Conservation (phyloP, 2,888 invertebrate genomes). For the Tortrix viridana region DNA sequence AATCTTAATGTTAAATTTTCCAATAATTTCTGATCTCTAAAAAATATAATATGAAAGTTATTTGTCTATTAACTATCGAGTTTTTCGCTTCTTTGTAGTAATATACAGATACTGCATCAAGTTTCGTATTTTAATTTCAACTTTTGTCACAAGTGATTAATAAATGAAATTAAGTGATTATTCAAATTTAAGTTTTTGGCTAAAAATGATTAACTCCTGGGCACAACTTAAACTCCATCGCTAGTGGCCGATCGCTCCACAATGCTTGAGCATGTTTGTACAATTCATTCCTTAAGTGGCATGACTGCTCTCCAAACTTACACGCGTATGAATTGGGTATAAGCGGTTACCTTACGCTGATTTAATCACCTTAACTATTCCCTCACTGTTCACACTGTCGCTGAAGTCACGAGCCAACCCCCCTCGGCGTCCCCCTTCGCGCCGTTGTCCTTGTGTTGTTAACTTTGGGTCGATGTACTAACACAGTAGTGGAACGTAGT, state of each 20-base stretch:
- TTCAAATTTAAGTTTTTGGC: constrained; percentile 43
- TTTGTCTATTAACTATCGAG: constrained; percentile 57
- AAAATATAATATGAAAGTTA: constrained; percentile 41
- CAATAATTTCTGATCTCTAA: background rate
- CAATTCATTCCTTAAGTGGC: constrained; percentile 73
- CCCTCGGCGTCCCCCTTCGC: constrained; percentile 70
- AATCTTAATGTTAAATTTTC: constrained; percentile 1
- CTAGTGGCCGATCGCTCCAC: constrained; percentile 77
- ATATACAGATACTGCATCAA: constrained; percentile 50
- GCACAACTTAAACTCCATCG: constrained; percentile 73
- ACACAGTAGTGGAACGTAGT: constrained; percentile 30
- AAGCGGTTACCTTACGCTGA: constrained; percentile 67
- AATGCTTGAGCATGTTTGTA: constrained; percentile 81
- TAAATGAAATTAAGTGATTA: constrained; percentile 45
- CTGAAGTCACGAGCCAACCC: constrained; percentile 68
- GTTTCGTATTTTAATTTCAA: constrained; percentile 56
- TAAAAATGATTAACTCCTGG: constrained; percentile 49
- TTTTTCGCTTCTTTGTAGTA: constrained; percentile 52
- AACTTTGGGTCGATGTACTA: constrained; percentile 40
- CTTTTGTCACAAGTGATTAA: constrained; percentile 55
- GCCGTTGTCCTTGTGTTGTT: constrained; percentile 55
- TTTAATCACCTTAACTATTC: constrained; percentile 69
- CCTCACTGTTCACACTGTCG: constrained; percentile 73
- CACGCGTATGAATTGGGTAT: constrained; percentile 75
- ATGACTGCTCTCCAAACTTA: constrained; percentile 74